These are phyloP conservation scores for Nibea coibor DNA, from an alignment of 2,113 vertebrate species.

Conservation along the genomic window DNA sequence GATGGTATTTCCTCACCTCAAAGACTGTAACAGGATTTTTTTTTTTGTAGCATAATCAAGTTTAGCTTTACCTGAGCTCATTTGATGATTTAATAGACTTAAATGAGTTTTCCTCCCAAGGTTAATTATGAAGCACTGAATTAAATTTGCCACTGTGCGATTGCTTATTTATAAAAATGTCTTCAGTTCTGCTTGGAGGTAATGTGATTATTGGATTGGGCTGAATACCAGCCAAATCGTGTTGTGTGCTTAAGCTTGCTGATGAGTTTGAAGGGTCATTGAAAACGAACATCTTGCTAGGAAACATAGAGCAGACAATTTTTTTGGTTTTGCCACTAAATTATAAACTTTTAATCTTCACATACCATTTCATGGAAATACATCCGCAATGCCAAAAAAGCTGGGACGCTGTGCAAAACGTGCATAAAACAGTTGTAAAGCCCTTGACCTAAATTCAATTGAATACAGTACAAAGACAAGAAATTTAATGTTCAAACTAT, in stretches of 20 bases:
- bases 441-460: no score
- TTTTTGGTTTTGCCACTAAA: not conserved
- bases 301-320: not conserved
- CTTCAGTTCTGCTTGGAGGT: slow-evolving; percentile 56
- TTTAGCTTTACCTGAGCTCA: slow-evolving; percentile 84
- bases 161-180: slow-evolving; percentile 74
- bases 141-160: slow-evolving; percentile 83
- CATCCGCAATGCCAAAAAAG: no score
- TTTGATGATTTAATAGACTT: slow-evolving; percentile 86
- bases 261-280: slow-evolving; percentile 51
- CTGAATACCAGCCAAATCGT: slow-evolving; percentile 38
- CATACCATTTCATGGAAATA: not conserved
- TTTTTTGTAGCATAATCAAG: slow-evolving; percentile 70
- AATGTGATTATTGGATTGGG: slow-evolving; percentile 63
- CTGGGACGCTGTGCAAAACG: no score
- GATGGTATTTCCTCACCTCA: slow-evolving; percentile 71
- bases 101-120: slow-evolving; percentile 81
- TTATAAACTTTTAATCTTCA: not conserved
- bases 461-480: no score
- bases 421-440: no score
- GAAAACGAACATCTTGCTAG: slow-evolving; percentile 26
- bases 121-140: slow-evolving; percentile 85
- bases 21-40: slow-evolving; percentile 67
- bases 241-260: slow-evolving; percentile 33
- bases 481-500: no score